Percentiles rank a stretch among this genome's conserved stretches.
Evolutionary conservation across 2,113 vertebrate genomes (phyloP).

Genomic region (Illadopsis cleaveri): DNA sequence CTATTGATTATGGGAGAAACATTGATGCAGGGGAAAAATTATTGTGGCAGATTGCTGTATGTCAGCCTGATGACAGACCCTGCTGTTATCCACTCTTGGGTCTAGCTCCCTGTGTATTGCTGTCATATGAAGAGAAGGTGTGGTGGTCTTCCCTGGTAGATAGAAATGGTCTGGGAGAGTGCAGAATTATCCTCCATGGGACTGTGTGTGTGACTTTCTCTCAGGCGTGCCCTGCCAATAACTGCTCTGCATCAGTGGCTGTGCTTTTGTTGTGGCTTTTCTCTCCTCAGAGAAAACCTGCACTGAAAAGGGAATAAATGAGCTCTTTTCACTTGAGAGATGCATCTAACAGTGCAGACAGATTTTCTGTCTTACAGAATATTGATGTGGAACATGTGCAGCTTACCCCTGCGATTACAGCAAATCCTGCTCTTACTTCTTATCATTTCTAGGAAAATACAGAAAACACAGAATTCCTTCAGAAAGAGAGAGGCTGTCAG

Average conservation of each 20-base stretch:
- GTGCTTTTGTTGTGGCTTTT: background rate
- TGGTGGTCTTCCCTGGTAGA: background rate
- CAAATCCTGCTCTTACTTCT: background rate
- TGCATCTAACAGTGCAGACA: background rate
- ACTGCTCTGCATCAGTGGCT: background rate
- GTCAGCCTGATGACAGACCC: background rate
- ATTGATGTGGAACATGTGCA: background rate
- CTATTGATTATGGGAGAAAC: background rate
- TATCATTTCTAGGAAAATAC: background rate
- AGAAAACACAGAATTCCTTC: background rate
- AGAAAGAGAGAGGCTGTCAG: background rate
- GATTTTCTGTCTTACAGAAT: background rate
- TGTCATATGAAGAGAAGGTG: background rate
- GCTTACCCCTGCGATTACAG: background rate
- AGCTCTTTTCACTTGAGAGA: background rate
- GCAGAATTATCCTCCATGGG: background rate
- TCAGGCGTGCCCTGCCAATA: background rate
- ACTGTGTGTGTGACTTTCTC: background rate
- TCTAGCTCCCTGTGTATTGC: background rate
- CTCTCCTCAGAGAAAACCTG: background rate
- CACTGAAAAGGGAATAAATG: background rate
- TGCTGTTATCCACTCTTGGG: background rate
- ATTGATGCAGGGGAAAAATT: accelerated
- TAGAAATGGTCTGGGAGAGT: background rate
- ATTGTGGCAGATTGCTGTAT: background rate